Percentiles rank a stretch among this genome's conserved stretches.
Evolutionary conservation across 2,113 vertebrate genomes (phyloP).

Genomic region (Alosa alosa): DNA sequence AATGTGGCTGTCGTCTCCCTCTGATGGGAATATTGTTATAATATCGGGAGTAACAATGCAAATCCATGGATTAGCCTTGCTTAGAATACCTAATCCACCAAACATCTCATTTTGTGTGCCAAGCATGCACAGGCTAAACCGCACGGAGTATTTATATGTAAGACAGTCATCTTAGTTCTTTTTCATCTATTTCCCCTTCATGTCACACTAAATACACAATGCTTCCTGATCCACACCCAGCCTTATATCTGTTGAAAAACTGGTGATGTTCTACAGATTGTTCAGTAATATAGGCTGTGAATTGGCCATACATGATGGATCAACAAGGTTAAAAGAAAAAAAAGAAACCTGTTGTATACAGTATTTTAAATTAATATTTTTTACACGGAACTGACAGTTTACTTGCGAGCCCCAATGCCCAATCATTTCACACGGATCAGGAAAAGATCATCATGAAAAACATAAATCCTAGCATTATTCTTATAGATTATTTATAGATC

Average conservation of each 20-base stretch:
- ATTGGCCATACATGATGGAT: no score
- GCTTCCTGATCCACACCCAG: background rate
- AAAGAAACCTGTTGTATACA: no score
- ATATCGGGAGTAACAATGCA: constrained; percentile 15
- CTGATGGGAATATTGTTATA: background rate
- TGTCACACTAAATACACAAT: background rate
- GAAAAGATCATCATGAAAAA: no score
- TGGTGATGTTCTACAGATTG: no score
- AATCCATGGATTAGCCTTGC: constrained; percentile 36
- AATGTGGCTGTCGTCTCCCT: background rate
- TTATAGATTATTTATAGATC: no score
- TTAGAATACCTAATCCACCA: constrained; percentile 27
- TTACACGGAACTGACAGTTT: no score
- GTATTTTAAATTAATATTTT: no score
- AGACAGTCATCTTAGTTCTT: background rate
- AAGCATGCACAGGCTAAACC: background rate
- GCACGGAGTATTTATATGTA: background rate
- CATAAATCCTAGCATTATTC: no score
- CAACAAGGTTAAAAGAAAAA: no score
- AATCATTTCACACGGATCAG: background rate
- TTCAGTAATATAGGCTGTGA: background rate
- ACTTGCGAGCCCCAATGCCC: background rate
- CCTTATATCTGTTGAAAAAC: background rate
- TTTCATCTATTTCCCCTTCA: background rate
- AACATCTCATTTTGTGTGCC: background rate